Evolutionary conservation across 2,113 vertebrate genomes (phyloP), one percentile per base, ranked within the genome.

Genomic region (Pomatostomus ruficeps): DNA sequence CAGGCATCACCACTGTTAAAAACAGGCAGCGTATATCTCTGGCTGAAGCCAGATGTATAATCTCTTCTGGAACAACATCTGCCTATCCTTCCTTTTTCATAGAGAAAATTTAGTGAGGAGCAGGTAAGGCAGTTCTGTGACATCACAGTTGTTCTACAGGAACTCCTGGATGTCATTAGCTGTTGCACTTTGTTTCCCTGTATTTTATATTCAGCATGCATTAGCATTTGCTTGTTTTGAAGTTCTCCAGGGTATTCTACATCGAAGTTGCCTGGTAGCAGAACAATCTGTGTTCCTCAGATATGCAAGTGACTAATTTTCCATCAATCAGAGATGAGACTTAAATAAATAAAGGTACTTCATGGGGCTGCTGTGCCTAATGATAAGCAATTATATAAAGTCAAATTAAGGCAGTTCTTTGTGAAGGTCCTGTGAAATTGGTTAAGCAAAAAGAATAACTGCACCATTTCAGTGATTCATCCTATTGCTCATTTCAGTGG

Each of bases 381-480:
- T 98, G 98, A 98, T 98, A 98, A 98, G 98, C 98, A 98, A 98
- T 98, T 98, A 98, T 94, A 96, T 97, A 97, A 97, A 98, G 97
- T 97, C 96, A 98, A 98, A 98, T 98, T 97, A 98, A 98, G 97
- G 96, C 97, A 96, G 97, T 77, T 97, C 97, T 98, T 98, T 97
- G 97, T 98, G 97, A 97, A 92, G 89, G 97, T 96, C 97, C 97
- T 98, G 98, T 98, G 98, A 98, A 98, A 98, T 98, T 98, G 97
- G 97, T 98, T 98, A 98, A 98, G 98, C 98, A 98, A 98, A 98
- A 98, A 97, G 98, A 98, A 98, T 97, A 98, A 98, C 97, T 95
- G 97, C 97, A 89, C 97, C 95, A 97, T 98, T 98, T 98, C 94
- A 48, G 93, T 97, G 96, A 98, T 98, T 98, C 97, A 98, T 98